Evolutionary conservation across 2,113 vertebrate genomes (phyloP).

Genomic region (Entosphenus tridentatus): DNA sequence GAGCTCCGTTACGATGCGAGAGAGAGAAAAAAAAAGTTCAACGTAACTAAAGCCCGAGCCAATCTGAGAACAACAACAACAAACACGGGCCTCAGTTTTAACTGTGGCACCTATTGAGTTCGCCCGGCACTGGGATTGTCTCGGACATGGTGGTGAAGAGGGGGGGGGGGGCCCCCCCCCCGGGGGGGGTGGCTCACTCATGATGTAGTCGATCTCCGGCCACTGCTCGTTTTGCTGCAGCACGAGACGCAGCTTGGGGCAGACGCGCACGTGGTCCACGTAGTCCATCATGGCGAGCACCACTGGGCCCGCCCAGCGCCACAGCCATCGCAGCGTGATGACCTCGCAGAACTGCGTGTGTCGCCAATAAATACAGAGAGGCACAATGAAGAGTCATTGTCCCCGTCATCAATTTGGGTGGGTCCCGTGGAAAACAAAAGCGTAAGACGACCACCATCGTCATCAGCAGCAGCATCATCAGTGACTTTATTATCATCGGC

Average conservation of each 20-base stretch:
- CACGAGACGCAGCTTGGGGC: constrained; percentile 46
- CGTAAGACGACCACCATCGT: neutral
- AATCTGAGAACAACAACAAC: no score
- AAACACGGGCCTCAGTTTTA: no score
- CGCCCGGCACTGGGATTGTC: no score
- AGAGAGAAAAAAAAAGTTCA: no score
- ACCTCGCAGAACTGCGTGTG: constrained; percentile 76
- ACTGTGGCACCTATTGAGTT: no score
- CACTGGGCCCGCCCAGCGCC: constrained; percentile 42
- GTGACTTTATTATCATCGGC: neutral
- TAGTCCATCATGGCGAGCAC: constrained; percentile 67
- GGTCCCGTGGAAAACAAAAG: no score
- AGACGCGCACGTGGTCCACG: constrained; percentile 42
- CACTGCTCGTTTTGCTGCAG: constrained; percentile 53
- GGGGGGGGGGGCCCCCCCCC: no score
- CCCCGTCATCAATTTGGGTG: neutral
- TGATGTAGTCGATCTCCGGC: constrained; percentile 51
- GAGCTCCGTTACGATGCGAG: no score
- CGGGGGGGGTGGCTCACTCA: constrained; percentile 30
- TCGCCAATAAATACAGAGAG: constrained; percentile 8
- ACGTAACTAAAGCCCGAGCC: no score
- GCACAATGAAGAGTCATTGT: no score
- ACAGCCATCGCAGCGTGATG: constrained; percentile 56
- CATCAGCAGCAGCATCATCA: neutral
- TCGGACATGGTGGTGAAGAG: no score